Percentiles rank a stretch among this genome's conserved stretches.
Evolutionary conservation across 2,888 invertebrate species (phyloP).

Genomic region (Clostera curtula): DNA sequence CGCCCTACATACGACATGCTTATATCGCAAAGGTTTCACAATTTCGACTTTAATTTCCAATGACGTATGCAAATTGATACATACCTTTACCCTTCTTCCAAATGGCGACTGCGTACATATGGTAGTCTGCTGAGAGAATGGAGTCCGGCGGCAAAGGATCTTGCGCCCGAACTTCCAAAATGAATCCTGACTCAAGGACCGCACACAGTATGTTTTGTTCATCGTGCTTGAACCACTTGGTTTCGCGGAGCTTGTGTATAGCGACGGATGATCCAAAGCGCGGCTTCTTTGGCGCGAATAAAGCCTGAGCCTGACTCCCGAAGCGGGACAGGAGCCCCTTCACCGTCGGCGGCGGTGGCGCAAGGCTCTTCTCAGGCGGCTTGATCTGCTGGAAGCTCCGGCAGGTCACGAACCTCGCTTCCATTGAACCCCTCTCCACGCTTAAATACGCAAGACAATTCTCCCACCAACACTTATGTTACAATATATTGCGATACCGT

Average conservation of each 20-base stretch:
- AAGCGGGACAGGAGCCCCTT: conserved; percentile 71
- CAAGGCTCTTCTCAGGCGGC: conserved; percentile 71
- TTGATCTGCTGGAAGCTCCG: conserved; percentile 73
- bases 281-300: conserved; percentile 69
- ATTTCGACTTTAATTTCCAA: conserved; percentile 1
- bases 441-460: conserved; percentile 51
- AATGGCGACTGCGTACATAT: conserved; percentile 80
- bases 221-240: conserved; percentile 83
- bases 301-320: conserved; percentile 71
- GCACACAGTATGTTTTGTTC: conserved; percentile 82
- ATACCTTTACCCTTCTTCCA: conserved; percentile 83
- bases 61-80: conserved; percentile 23
- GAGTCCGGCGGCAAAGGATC: conserved; percentile 65
- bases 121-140: conserved; percentile 64
- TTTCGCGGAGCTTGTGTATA: conserved; percentile 81
- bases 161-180: conserved; percentile 77
- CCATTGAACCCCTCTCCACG: conserved; percentile 68
- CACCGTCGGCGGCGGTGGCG: conserved; percentile 65
- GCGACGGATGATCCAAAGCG: conserved; percentile 79
- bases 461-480: conserved; percentile 45
- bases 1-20: conserved; percentile 25
- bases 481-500: conserved; percentile 28
- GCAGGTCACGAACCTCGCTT: conserved; percentile 75
- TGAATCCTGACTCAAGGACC: conserved; percentile 82
- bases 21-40: conserved; percentile 14